These are phyloP conservation scores for Semotilus atromaculatus DNA, from an alignment of 2,797 vertebrate genomes.

Conservation along the genomic window DNA sequence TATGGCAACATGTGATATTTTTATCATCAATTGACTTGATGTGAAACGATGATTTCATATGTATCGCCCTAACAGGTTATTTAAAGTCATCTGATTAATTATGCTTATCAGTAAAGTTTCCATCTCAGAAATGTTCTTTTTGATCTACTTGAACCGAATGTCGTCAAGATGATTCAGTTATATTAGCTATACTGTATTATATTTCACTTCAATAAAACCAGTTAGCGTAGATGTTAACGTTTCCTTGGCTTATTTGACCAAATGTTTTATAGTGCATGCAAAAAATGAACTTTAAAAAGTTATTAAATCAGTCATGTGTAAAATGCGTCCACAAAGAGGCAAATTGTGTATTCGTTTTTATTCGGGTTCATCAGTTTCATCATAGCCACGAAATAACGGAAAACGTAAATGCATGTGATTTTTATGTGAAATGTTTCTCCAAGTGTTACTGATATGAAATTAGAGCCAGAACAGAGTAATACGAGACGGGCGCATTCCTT, in stretches of 20 bases:
- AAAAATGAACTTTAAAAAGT: background rate
- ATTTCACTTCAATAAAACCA: background rate
- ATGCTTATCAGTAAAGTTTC: background rate
- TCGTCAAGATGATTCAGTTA: background rate
- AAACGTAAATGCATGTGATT: background rate
- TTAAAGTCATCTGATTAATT: background rate
- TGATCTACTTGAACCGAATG: background rate
- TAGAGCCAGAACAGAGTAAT: background rate
- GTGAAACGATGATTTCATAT: background rate
- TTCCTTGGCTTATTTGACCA: background rate
- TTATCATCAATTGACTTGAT: background rate
- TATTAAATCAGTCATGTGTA: background rate
- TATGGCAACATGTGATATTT: background rate
- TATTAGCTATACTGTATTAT: background rate
- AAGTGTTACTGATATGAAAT: slow-evolving; percentile 31
- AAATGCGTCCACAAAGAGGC: background rate
- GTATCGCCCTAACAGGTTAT: background rate
- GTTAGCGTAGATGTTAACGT: background rate
- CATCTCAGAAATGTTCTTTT: background rate
- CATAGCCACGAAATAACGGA: slow-evolving; percentile 6
- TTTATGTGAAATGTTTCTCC: slow-evolving; percentile 18
- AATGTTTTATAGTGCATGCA: background rate
- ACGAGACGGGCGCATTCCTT: background rate
- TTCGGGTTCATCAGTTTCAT: slow-evolving; percentile 8
- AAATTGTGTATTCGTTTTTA: background rate